A percentile compares a stretch with the other conserved stretches of the same genome.
Evolutionary conservation across 35 echinoderm and acorn worm species (phyloP).

Genomic region (Apostichopus californicus): DNA sequence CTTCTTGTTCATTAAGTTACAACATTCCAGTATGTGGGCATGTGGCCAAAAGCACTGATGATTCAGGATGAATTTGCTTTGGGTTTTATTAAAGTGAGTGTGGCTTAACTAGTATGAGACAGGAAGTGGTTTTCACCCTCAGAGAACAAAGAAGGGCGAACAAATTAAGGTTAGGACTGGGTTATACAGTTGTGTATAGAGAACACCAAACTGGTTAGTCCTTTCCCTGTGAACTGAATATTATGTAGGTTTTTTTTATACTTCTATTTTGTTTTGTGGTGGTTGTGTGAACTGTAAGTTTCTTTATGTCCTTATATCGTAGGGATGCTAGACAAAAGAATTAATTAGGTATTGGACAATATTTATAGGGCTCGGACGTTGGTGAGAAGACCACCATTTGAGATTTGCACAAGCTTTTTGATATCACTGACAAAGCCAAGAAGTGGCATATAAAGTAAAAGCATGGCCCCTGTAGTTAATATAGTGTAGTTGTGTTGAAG

Average conservation of each 20-base stretch:
- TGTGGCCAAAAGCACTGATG: constrained; percentile 39
- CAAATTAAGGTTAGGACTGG: constrained; percentile 28
- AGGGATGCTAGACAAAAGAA: neutral
- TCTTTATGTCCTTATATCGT: neutral
- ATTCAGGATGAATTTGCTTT: constrained; percentile 32
- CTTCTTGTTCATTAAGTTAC: no score
- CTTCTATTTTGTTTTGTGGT: neutral
- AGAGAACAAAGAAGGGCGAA: constrained; percentile 43
- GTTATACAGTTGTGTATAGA: neutral
- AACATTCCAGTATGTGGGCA: constrained; percentile 24
- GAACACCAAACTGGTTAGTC: neutral
- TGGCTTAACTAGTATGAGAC: neutral
- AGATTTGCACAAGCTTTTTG: neutral
- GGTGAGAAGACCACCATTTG: neutral
- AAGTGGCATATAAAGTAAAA: no score
- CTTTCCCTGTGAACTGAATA: neutral
- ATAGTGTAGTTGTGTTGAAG: no score
- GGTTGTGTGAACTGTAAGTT: neutral
- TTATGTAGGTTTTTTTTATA: neutral
- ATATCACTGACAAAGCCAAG: neutral
- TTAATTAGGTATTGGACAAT: neutral
- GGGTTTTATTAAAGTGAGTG: constrained; percentile 19
- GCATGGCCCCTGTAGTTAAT: no score
- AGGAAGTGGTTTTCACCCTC: constrained; percentile 40
- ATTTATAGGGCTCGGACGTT: neutral